Evolutionary conservation across 2,113 vertebrate species (phyloP), one percentile per base, ranked within the genome.

Genomic region (Sardina pilchardus): DNA sequence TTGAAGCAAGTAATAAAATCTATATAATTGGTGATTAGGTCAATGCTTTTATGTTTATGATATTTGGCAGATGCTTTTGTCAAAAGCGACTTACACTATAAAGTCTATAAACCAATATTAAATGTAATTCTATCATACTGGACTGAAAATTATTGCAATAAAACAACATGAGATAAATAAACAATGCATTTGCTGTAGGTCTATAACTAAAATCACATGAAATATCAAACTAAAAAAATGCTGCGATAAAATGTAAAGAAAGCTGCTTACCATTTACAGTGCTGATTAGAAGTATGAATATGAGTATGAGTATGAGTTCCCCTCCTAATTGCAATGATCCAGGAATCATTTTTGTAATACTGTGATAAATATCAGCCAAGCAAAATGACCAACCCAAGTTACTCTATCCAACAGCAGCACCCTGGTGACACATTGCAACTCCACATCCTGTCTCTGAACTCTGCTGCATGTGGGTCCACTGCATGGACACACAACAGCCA

Each of bases 401-500:
- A 42, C 63, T 71, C 63, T 30, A 16, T 8, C 63, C n/a, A 34
- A 14, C 63, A 71, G n/a, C 30, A 71, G 63, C 39, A 42, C 39
- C 1, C 26, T 71, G 26, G 63, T 34, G 26, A 34, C 7, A 71
- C 63, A 71, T 34, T 71, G 63, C n/a, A 71, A 71, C 63, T 34
- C 63, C 63, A 71, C 63, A 71, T 71, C 63, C 63, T 71, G 63
- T 71, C 63, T 71, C 8, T 26, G 63, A 71, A 10, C 63, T 71
- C 7, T 71, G 63, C 3, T 34, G 10, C n/a, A 8, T 9, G 26
- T 12, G 26, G 26, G 63, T 71, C 63, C 63, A 30, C n/a, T 26
- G 8, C 63, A 30, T 34, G 90, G 63, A 87, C 92, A 93, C 91
- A 83, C 86, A 88, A 88, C 87, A 50, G 92, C 93, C 92, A 94